Evolutionary conservation across 2,797 vertebrate species (phyloP).

Genomic region (Mormyrops boulengeri): DNA sequence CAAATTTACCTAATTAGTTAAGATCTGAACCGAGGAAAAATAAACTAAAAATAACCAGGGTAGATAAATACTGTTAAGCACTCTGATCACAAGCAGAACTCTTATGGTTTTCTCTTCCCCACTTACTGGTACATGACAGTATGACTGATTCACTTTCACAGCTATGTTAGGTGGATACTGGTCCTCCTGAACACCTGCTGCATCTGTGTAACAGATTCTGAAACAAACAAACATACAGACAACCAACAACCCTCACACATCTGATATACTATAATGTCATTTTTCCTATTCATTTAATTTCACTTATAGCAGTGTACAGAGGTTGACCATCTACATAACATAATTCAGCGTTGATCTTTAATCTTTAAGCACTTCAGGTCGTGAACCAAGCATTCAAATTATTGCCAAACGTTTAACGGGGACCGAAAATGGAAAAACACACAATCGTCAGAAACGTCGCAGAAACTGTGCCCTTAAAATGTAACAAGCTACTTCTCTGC

Average conservation of each 20-base stretch:
- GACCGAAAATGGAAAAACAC: not conserved
- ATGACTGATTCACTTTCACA: constrained; percentile 67
- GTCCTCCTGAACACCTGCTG: constrained; percentile 71
- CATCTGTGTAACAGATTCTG: constrained; percentile 76
- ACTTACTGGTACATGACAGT: constrained; percentile 69
- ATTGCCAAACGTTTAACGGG: not conserved
- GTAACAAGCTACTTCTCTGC: not conserved
- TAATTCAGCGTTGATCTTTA: not conserved
- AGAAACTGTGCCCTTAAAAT: not conserved
- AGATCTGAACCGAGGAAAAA: not conserved
- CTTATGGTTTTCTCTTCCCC: not conserved
- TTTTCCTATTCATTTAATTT: not conserved
- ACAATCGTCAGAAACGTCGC: not conserved
- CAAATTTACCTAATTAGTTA: not conserved
- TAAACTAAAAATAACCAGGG: not conserved
- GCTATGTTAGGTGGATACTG: constrained; percentile 74
- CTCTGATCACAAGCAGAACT: not conserved
- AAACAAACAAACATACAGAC: not conserved
- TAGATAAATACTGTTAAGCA: not conserved
- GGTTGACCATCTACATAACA: not conserved
- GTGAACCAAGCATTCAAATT: not conserved
- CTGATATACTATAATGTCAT: not conserved
- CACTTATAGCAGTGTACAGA: not conserved
- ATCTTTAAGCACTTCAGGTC: not conserved
- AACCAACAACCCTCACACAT: not conserved